Base-by-base conservation (phyloP, 2,888 invertebrate species). In the Drosophila mimetica region DNA sequence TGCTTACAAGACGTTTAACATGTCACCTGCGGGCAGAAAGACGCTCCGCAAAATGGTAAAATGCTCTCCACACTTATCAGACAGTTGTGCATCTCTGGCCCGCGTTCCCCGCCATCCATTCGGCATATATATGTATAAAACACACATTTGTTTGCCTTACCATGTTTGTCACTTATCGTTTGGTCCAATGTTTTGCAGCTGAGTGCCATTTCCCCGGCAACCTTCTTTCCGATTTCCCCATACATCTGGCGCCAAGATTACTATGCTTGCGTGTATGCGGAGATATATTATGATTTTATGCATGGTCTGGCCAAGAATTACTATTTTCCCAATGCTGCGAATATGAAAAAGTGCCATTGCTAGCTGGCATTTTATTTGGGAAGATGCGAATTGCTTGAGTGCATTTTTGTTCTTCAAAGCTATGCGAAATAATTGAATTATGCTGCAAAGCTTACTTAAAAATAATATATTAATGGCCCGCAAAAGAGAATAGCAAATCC, bases 1-100 rank as follows among this genome's bases (percentile, higher is more conserved):
- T 86, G 74, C 75, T 86, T 86, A 86, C 80, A 85, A 83, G 78
- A 88, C 81, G 86, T 84, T 86, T 88, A 88, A 78, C 80, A 86
- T 86, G 86, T 88, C 86, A 85, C 85, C 85, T 86, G 86, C 75
- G 88, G 85, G 84, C 86, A 82, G 18, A 60, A 79, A 61, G 66
- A 67, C 71, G 74, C 67, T 77, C 47, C 57, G 65, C 60, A 77
- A 78, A 80, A 71, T 72, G 63, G 65, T 58, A 77, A 77, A 80
- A 71, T 72, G 63, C 75, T 86, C 75, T 75, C 66, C 77, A 46
- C 70, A 85, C 77, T 87, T 87, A 83, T 83, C 88, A 85, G 88
- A 87, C 82, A 82, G 76, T 85, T 78, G 71, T 87, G 87, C 82
- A 82, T 81, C 88, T 86, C 46, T 64, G 44, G 50, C 42, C 34